phyloP scores from a whole-genome alignment of 2,113 vertebrate species.

The Ctenomys sociabilis region DNA sequence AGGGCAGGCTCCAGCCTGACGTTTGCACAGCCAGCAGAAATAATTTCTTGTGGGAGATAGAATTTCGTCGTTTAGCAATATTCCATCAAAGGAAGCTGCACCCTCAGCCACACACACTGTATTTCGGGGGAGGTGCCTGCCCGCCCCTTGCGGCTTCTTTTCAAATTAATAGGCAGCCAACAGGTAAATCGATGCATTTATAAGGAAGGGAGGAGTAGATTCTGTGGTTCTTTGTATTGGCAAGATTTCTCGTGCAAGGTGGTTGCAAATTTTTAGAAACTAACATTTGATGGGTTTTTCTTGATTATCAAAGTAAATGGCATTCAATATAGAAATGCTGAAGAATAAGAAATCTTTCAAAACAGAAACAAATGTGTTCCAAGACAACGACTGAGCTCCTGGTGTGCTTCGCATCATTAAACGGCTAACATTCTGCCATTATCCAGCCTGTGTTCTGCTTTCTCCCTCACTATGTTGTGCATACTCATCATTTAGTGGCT shows the following conservation, averaged over 20 bases:
- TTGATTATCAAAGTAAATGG: slow-evolving; percentile 23
- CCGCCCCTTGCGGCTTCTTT: slow-evolving; percentile 5
- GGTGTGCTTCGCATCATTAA: background rate
- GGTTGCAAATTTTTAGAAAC: background rate
- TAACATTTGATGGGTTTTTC: background rate
- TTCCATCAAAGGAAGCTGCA: slow-evolving; percentile 69
- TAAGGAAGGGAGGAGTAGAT: background rate
- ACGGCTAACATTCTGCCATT: fast-evolving
- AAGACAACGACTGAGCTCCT: background rate
- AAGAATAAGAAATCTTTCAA: slow-evolving; percentile 5
- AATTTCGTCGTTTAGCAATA: slow-evolving; percentile 74
- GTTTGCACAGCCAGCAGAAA: slow-evolving; percentile 80
- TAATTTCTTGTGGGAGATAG: slow-evolving; percentile 74
- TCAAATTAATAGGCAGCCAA: slow-evolving; percentile 65
- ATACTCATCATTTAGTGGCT: background rate
- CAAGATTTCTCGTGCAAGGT: slow-evolving; percentile 9
- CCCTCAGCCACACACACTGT: slow-evolving; percentile 35
- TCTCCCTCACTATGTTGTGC: background rate
- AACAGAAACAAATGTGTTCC: background rate
- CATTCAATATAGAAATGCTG: background rate
- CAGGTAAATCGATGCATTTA: slow-evolving; percentile 67
- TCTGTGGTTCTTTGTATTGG: background rate
- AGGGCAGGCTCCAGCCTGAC: slow-evolving; percentile 76
- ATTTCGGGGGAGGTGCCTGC: background rate
- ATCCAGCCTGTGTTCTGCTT: background rate